phyloP scores from a whole-genome alignment of 2,888 invertebrate species.

The Microctonus aethiopoides region DNA sequence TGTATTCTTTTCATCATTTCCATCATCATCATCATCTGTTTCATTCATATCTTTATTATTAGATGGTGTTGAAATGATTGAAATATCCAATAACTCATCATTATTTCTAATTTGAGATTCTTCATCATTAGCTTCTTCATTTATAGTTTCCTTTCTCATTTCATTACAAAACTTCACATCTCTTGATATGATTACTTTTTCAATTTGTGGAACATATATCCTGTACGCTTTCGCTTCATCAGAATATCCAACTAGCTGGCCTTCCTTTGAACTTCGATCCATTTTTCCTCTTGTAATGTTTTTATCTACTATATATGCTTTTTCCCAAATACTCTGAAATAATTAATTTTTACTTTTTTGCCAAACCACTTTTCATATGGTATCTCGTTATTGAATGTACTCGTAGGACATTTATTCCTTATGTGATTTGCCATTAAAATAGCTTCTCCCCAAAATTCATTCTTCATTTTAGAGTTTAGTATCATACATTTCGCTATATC shows the following conservation, averaged over 20 bases:
- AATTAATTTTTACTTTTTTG: conserved; percentile 19
- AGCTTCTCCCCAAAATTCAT: conserved; percentile 47
- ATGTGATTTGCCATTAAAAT: conserved; percentile 40
- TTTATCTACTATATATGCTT: conserved; percentile 27
- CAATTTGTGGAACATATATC: not conserved
- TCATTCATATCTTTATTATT: not conserved
- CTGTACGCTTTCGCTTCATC: conserved; percentile 6
- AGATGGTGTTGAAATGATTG: too few relatives aligned
- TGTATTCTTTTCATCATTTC: conserved; percentile 38
- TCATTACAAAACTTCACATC: not conserved
- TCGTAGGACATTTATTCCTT: conserved; percentile 38
- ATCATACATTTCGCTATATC: conserved; percentile 40
- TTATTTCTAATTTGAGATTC: too few relatives aligned
- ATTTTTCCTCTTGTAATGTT: conserved; percentile 22
- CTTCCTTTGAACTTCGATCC: not conserved
- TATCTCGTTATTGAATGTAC: conserved; percentile 26
- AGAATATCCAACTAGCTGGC: conserved; percentile 20
- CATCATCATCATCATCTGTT: not conserved
- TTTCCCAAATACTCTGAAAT: conserved; percentile 32
- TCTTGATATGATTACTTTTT: not conserved
- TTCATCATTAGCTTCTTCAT: too few relatives aligned
- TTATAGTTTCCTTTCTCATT: too few relatives aligned
- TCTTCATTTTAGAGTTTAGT: conserved; percentile 35
- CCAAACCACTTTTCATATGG: conserved; percentile 30
- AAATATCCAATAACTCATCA: too few relatives aligned